Conservation (phyloP, 2,113 vertebrate genomes). For the Picathartes gymnocephalus region DNA sequence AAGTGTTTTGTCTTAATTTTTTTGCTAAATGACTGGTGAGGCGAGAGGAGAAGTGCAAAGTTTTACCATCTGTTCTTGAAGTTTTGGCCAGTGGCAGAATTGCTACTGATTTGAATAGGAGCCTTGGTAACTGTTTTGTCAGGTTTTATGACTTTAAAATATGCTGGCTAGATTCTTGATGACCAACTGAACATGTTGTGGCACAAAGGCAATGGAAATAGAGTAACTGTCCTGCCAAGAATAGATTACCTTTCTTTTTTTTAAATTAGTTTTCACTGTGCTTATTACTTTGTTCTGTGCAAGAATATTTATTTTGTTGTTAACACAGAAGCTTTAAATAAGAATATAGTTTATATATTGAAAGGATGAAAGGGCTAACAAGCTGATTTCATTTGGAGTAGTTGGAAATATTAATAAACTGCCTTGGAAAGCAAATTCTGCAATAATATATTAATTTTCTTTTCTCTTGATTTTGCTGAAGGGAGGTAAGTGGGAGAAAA, state of each 20-base stretch:
- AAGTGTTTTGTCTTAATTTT: neutral
- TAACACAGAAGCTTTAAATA: slow-evolving; percentile 2
- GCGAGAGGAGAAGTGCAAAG: neutral
- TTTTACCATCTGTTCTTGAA: neutral
- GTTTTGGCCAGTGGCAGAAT: neutral
- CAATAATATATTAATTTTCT: neutral
- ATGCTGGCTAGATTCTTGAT: neutral
- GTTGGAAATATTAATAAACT: neutral
- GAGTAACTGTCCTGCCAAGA: neutral
- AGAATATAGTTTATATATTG: neutral
- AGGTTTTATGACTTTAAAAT: neutral
- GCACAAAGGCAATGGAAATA: neutral
- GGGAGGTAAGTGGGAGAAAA: neutral
- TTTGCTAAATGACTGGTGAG: neutral
- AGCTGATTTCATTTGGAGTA: neutral
- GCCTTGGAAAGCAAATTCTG: neutral
- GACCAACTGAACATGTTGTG: neutral
- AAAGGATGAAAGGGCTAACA: neutral
- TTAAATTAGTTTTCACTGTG: neutral
- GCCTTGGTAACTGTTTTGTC: neutral
- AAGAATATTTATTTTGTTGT: neutral
- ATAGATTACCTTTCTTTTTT: neutral
- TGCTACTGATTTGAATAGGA: neutral
- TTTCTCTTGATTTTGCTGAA: neutral
- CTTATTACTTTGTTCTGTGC: neutral